Evolutionary conservation across 2,113 vertebrate genomes (phyloP).

Genomic region (Motacilla alba): DNA sequence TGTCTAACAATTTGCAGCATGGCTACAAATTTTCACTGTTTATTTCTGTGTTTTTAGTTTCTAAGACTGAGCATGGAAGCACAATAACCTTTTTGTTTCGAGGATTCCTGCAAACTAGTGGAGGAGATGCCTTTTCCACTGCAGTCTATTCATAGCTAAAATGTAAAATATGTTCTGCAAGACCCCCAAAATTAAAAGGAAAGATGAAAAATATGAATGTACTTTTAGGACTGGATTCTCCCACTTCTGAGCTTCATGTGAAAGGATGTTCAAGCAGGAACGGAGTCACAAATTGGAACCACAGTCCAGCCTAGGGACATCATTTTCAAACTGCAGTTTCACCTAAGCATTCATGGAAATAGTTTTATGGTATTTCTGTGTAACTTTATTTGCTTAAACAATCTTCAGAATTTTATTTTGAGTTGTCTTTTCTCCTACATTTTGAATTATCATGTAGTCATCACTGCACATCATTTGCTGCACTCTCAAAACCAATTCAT

Average conservation of each 20-base stretch:
- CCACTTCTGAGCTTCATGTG: background rate
- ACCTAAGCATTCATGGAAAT: background rate
- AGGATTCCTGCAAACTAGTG: background rate
- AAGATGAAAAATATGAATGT: background rate
- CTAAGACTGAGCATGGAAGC: background rate
- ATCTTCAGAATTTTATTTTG: background rate
- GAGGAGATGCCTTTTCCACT: background rate
- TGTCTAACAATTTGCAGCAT: background rate
- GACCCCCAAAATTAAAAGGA: background rate
- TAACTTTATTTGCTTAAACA: background rate
- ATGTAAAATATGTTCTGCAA: background rate
- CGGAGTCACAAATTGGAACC: background rate
- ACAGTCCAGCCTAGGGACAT: background rate
- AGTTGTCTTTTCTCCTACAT: background rate
- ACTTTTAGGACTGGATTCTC: background rate
- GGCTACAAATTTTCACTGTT: background rate
- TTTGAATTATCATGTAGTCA: background rate
- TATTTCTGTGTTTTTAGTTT: background rate
- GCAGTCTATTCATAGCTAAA: background rate
- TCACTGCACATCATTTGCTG: background rate
- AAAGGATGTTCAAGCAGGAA: background rate
- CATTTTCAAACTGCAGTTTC: background rate
- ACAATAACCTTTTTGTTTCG: background rate
- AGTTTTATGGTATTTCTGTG: background rate
- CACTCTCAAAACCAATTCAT: background rate